A percentile compares a stretch with the other conserved stretches of the same genome.
These are phyloP conservation scores for Poecile montanus DNA, from an alignment of 2,797 vertebrate genomes.

Conservation along the genomic window DNA sequence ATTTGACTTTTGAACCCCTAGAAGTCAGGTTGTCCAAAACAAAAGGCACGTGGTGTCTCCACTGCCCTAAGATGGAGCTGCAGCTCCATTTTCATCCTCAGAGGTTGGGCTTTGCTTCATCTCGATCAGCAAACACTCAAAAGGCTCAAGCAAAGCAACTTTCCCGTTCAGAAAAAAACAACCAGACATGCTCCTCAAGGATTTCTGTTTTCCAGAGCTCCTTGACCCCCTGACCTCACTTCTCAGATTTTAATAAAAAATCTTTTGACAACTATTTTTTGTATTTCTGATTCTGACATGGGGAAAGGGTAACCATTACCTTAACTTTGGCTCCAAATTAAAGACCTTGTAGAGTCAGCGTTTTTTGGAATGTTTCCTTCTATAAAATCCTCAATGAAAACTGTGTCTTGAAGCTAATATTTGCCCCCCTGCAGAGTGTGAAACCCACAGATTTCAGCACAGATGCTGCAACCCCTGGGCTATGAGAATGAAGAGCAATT, in stretches of 20 bases:
- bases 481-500: background rate
- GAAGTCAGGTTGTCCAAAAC: background rate
- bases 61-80: background rate
- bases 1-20: background rate
- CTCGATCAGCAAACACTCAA: background rate
- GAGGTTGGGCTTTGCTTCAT: background rate
- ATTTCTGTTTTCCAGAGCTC: slow-evolving; percentile 21
- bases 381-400: slow-evolving; percentile 47
- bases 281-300: background rate
- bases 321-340: background rate
- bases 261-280: background rate
- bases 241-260: background rate
- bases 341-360: background rate
- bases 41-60: background rate
- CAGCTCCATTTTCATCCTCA: background rate
- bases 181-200: background rate
- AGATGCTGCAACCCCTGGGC: background rate
- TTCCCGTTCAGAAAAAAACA: background rate
- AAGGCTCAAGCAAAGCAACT: background rate
- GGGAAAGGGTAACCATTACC: background rate
- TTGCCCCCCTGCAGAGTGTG: slow-evolving; percentile 15
- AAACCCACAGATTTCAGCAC: slow-evolving; percentile 59
- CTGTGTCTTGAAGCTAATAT: background rate
- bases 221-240: background rate
- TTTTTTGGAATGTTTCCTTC: slow-evolving; percentile 19